phyloP scores from a whole-genome alignment of 2,888 invertebrate species.

The Amphipoea lucens region DNA sequence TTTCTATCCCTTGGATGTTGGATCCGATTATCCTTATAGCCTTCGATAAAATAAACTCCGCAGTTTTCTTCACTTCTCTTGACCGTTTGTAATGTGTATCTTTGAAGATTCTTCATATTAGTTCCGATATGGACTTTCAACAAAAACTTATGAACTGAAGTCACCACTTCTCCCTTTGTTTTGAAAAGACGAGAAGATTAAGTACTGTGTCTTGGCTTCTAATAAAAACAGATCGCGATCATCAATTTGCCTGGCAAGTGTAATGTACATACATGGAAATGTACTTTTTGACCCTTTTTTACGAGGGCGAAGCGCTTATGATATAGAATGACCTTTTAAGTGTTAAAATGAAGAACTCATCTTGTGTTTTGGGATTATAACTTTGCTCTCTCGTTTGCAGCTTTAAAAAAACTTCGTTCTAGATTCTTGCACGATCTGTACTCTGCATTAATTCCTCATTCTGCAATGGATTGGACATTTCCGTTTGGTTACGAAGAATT shows the following conservation, averaged over 20 bases:
- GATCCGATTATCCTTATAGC: conserved; percentile 46
- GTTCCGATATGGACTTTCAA: not conserved
- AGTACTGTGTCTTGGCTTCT: not conserved
- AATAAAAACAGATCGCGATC: conserved; percentile 12
- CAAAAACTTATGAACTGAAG: not conserved
- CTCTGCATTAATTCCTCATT: conserved; percentile 43
- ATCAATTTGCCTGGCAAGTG: conserved; percentile 3
- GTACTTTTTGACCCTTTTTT: conserved; percentile 12
- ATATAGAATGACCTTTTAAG: not conserved
- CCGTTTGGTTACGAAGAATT: conserved; percentile 51
- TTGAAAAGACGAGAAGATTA: conserved; percentile 4
- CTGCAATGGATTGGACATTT: conserved; percentile 55
- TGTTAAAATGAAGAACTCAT: no score
- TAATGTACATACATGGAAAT: conserved; percentile 20
- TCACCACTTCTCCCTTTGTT: not conserved
- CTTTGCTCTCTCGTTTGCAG: not conserved
- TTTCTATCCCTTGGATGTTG: conserved; percentile 21
- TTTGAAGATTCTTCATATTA: conserved; percentile 3
- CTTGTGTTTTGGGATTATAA: not conserved
- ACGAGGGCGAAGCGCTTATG: conserved; percentile 8
- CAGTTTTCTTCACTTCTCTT: conserved; percentile 34
- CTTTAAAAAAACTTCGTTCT: not conserved
- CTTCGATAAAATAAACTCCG: conserved; percentile 33
- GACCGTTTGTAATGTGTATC: not conserved
- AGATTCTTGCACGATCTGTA: not conserved